Evolutionary conservation across 2,113 vertebrate genomes (phyloP).

Genomic region (Seriola rivoliana): DNA sequence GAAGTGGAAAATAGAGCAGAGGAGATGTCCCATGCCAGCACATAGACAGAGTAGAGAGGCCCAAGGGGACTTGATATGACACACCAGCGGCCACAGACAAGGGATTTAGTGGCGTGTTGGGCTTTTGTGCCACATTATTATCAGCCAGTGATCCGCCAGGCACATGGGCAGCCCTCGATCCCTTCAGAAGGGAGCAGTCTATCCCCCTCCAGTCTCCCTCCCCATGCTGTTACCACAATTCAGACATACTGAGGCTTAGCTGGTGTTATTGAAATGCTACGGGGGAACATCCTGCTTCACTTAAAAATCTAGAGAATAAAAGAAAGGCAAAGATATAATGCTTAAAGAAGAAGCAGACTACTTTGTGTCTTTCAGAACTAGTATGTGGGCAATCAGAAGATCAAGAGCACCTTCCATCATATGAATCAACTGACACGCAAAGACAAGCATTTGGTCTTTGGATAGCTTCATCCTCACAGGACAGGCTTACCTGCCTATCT

Average conservation of each 20-base stretch:
- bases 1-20: constrained; percentile 64
- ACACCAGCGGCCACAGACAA: constrained; percentile 65
- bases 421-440: constrained; percentile 8
- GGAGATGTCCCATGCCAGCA: constrained; percentile 60
- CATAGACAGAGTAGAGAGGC: constrained; percentile 51
- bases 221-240: constrained; percentile 58
- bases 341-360: constrained; percentile 14
- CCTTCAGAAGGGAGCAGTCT: constrained; percentile 66
- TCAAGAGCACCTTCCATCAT: neutral
- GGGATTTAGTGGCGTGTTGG: constrained; percentile 72
- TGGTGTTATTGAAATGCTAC: constrained; percentile 68
- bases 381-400: neutral
- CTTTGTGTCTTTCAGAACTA: constrained; percentile 15
- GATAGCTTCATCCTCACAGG: constrained; percentile 32
- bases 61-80: constrained; percentile 71
- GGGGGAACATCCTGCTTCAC: constrained; percentile 44
- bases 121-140: constrained; percentile 81
- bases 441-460: constrained; percentile 20
- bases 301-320: constrained; percentile 39
- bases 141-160: constrained; percentile 74
- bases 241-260: constrained; percentile 64
- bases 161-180: constrained; percentile 71
- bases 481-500: constrained; percentile 44
- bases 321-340: constrained; percentile 19
- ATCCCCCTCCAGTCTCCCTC: constrained; percentile 63